Evolutionary conservation across 2,888 invertebrate species (phyloP), one percentile per base, ranked within the genome.

Genomic region (Apodemia duryi): DNA sequence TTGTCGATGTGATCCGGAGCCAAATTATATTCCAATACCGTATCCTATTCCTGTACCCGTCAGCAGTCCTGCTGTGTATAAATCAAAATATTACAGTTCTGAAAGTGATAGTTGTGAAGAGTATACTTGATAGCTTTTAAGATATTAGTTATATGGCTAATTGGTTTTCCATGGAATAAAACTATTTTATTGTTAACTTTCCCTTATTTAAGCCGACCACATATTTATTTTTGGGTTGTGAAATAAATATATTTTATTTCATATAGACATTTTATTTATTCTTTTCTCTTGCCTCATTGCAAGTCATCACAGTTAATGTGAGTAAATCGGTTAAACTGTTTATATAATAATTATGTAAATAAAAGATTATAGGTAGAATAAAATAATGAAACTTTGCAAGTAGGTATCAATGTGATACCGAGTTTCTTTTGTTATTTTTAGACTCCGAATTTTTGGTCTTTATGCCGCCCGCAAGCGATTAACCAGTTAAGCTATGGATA

Each of bases 41-140:
- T 85, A 72, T 65, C 85, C 85, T 1, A 77, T 85, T 69, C 72
- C 80, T 0, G 73, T 85, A 41, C 80, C 84, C 9, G 76, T 76
- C 6, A 80, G 32, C 32, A 32, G 32, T 21, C 21, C 21, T 32
- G 4, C 75, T 63, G 80, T 72, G 67, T 77, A 80, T 29, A 74
- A 83, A 21, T 74, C 83, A 43, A 69, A 68, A 60, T 68, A 69
- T 6, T 64, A 69, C 9, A 63, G 71, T 63, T 64, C 63, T 32
- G 68, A 63, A 62, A 68, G 63, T 41, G 64, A 68, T 11, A 61
- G 61, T 6, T 49, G 60, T 32, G 68, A 63, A 57, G 68, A 64
- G 35, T 61, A 68, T 6, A 54, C 4, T 28, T 54, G 41, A 11
- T 41, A 29, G 28, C n/a, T n/a, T 46, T 46, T 5, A 4, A 13